These are phyloP conservation scores for Drosophila tanythrix DNA, from an alignment of 2,888 invertebrate genomes.

Conservation along the genomic window DNA sequence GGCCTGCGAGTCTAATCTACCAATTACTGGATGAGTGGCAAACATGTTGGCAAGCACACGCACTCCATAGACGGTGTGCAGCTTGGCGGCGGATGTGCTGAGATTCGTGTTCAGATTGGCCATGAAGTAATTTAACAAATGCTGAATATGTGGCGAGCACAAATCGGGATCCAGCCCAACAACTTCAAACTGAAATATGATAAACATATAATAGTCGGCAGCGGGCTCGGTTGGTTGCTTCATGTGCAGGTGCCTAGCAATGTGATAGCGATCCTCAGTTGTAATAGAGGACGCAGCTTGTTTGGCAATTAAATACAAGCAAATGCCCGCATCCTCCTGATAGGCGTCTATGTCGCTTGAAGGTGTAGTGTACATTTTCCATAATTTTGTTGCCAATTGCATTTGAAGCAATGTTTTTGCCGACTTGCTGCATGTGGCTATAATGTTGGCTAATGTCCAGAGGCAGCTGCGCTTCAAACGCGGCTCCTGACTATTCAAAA, in stretches of 20 bases:
- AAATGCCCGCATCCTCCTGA: conserved; percentile 75
- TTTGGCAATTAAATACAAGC: conserved; percentile 70
- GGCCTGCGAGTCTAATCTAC: neutral
- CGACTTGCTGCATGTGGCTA: conserved; percentile 75
- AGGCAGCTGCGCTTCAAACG: conserved; percentile 78
- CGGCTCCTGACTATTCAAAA: conserved; percentile 72
- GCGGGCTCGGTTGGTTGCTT: conserved; percentile 66
- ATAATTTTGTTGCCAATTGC: conserved; percentile 79
- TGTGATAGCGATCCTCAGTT: conserved; percentile 56
- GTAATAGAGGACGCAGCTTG: conserved; percentile 45
- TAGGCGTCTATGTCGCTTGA: conserved; percentile 37
- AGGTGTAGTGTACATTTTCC: conserved; percentile 66
- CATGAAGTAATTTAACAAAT: conserved; percentile 40
- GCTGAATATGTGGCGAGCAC: conserved; percentile 15
- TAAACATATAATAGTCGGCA: conserved; percentile 75
- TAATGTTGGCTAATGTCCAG: conserved; percentile 83
- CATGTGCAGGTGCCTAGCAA: conserved; percentile 59
- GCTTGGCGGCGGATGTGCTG: conserved; percentile 29
- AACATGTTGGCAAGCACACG: conserved; percentile 74
- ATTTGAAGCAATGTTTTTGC: conserved; percentile 74
- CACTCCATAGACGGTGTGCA: conserved; percentile 67
- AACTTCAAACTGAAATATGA: conserved; percentile 67
- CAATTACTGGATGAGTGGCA: conserved; percentile 26
- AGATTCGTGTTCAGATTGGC: conserved; percentile 54
- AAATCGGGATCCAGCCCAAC: conserved; percentile 11